Base-by-base conservation (phyloP, 2,797 vertebrate species). In the Darevskia mixta region DNA sequence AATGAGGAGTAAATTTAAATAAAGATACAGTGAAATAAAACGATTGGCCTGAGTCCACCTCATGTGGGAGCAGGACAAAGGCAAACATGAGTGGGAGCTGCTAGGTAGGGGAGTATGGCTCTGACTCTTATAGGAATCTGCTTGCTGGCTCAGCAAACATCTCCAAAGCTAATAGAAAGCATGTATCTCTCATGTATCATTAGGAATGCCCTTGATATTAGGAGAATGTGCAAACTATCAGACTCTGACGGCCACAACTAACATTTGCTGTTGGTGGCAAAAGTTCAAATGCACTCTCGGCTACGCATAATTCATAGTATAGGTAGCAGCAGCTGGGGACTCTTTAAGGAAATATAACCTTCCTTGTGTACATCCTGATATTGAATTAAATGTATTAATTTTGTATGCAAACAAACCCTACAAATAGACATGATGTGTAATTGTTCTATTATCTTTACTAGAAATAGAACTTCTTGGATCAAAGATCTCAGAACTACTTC, bases 381-480 rank as follows among this genome's bases (percentile, higher is more conserved):
- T 64, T 41, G 66, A 91, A 35, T 29, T 86, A 90, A 89, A 90
- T 2, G 92, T 79, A 91, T 23, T 6, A 86, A 83, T 35, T 81
- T 64, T 25, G 35, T 55, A 81, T 41, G 58, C n/a, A 64, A 66
- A 64, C 58, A 11, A 66, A 81, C 64, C 32, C 17, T 61, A 38
- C 32, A 64, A 58, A 66, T 29, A 38, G 38, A 17, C 55, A 38
- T 64, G 79, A 66, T 64, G n/a, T 35, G 58, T 23, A 55, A 49
- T 49, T 38, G 45, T 83, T 1, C 25, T 79, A 69, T 71, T 90
- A 85, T 38, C 83, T 67, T 41, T 90, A 94, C 90, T 83, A 49
- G 0, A 93, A 84, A 86, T 67, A 92, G 79, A 91, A 92, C 9
- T 76, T 67, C 87, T 85, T 86, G 88, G 86, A n/a, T 89, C 87